Evolutionary conservation across 2,113 vertebrate genomes (phyloP).

Genomic region (Protobothrops flavoviridis): DNA sequence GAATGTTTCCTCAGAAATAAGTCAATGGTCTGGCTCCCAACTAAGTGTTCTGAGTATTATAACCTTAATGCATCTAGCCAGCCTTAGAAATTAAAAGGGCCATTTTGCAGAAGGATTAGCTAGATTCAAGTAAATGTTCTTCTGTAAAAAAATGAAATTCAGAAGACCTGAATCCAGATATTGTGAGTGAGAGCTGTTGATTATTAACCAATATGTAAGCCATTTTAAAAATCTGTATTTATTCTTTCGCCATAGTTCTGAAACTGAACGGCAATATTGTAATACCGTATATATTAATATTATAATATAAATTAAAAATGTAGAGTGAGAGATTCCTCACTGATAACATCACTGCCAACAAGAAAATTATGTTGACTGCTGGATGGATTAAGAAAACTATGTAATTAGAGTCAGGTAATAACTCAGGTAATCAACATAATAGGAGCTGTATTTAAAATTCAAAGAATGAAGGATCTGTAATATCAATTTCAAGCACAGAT

Average conservation of each 20-base stretch:
- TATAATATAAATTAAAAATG: neutral
- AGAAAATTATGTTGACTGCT: neutral
- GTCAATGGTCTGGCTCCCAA: neutral
- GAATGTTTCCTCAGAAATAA: neutral
- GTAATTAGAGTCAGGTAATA: neutral
- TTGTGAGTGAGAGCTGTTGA: neutral
- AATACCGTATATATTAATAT: neutral
- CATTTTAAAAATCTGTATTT: slow-evolving; percentile 18
- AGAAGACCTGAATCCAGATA: slow-evolving; percentile 22
- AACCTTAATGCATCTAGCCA: neutral
- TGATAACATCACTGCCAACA: neutral
- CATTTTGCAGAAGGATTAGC: neutral
- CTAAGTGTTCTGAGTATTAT: neutral
- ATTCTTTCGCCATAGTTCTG: neutral
- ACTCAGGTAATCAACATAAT: neutral
- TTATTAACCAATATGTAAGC: slow-evolving; percentile 12
- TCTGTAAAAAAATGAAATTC: slow-evolving; percentile 17
- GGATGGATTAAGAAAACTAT: neutral
- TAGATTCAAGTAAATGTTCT: neutral
- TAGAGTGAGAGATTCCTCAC: neutral
- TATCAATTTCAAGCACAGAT: neutral
- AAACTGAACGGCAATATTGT: neutral
- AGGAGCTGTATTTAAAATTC: neutral
- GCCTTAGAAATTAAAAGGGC: neutral
- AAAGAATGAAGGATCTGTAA: slow-evolving; percentile 28